These are phyloP conservation scores for Andinoacara biseriatus DNA, from an alignment of 2,113 vertebrate species.

Conservation along the genomic window DNA sequence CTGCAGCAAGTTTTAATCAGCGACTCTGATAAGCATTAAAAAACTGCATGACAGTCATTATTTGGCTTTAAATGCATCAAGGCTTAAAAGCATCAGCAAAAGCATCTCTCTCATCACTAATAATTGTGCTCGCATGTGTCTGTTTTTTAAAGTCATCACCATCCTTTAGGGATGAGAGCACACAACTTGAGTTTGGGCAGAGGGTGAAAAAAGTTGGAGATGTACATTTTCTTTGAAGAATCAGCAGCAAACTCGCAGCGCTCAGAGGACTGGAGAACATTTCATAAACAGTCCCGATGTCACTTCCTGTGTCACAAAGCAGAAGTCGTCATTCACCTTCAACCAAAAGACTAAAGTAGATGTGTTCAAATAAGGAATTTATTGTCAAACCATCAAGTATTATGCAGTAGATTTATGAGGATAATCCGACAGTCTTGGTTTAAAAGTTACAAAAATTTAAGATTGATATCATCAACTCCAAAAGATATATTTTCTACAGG, in stretches of 20 bases:
- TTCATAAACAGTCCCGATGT: neutral
- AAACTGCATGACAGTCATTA: neutral
- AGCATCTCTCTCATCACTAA: neutral
- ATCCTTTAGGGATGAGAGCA: neutral
- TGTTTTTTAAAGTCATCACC: neutral
- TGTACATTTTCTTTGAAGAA: neutral
- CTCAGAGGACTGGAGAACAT: neutral
- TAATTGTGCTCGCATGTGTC: neutral
- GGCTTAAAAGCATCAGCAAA: neutral
- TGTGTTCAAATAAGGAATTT: conserved; percentile 27
- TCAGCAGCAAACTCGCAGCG: neutral
- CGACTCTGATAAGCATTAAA: neutral
- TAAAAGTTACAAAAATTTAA: neutral
- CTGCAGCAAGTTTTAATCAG: neutral
- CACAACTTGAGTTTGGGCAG: neutral
- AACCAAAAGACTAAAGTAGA: neutral
- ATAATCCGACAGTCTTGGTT: neutral
- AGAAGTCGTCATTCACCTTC: neutral
- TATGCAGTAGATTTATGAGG: neutral
- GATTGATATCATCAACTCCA: neutral
- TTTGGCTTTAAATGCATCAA: neutral
- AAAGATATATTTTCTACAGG: neutral
- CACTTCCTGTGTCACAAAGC: neutral
- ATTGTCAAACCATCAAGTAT: conserved; percentile 30
- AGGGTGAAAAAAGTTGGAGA: no score